phyloP scores from a whole-genome alignment of 2,888 invertebrate species.

The Cephalotes varians region DNA sequence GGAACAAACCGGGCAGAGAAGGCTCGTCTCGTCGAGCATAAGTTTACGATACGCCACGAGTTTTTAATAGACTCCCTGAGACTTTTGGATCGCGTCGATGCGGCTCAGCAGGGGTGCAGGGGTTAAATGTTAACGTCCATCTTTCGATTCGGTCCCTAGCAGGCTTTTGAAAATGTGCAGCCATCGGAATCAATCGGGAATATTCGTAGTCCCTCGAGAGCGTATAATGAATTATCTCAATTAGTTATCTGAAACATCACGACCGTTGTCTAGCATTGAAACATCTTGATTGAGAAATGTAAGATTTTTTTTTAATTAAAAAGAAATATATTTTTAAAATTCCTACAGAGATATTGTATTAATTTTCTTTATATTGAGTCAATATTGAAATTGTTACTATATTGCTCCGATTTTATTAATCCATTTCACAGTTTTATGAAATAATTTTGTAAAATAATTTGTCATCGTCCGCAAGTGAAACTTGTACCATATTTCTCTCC shows the following conservation, averaged over 20 bases:
- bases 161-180: conserved; percentile 60
- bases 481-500: not conserved
- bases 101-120: conserved; percentile 68
- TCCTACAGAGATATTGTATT: not conserved
- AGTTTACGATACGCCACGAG: conserved; percentile 54
- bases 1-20: conserved; percentile 34
- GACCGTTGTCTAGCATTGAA: not conserved
- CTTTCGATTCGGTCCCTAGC: conserved; percentile 57
- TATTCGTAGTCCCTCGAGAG: conserved; percentile 6
- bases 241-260: conserved; percentile 22
- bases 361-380: not conserved
- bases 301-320: too few relatives aligned
- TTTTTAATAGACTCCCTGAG: conserved; percentile 64
- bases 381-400: not conserved
- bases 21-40: conserved; percentile 6
- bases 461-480: not conserved
- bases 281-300: not conserved
- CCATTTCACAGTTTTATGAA: not conserved
- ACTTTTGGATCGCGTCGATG: conserved; percentile 33
- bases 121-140: conserved; percentile 58
- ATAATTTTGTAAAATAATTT: too few relatives aligned
- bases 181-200: conserved; percentile 54
- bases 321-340: too few relatives aligned
- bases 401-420: not conserved
- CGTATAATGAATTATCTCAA: conserved; percentile 26